A percentile compares a stretch with the other conserved stretches of the same genome.
Conservation (phyloP, 1,140 invertebrate species). For the Drosophila lini region DNA sequence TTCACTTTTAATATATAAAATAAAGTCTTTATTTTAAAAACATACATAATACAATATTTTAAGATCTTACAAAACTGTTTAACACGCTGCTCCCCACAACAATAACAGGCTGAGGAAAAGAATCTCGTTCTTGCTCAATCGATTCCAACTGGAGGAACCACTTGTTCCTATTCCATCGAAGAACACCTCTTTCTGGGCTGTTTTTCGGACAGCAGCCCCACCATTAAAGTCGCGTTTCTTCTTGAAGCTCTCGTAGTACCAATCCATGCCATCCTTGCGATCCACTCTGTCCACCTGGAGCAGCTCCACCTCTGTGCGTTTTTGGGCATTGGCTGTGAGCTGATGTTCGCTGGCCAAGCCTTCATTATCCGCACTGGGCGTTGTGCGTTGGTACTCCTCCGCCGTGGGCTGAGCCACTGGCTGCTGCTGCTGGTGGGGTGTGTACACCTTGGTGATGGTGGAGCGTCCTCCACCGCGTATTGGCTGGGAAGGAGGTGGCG, state of each 20-base stretch:
- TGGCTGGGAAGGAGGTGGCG: slow-evolving; percentile 32
- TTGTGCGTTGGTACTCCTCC: slow-evolving; percentile 81
- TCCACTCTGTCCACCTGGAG: slow-evolving; percentile 45
- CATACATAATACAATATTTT: slow-evolving; percentile 55
- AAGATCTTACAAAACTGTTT: slow-evolving; percentile 65
- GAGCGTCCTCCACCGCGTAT: slow-evolving; percentile 84
- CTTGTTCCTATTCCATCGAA: slow-evolving; percentile 29
- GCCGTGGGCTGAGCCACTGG: slow-evolving; percentile 70
- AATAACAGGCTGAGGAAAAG: slow-evolving; percentile 40
- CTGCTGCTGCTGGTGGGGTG: slow-evolving; percentile 82
- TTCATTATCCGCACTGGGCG: slow-evolving; percentile 62
- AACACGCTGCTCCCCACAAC: slow-evolving; percentile 57
- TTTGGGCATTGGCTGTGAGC: slow-evolving; percentile 59
- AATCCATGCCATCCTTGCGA: slow-evolving; percentile 86
- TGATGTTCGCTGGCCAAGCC: slow-evolving; percentile 59
- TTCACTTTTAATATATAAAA: slow-evolving; percentile 17
- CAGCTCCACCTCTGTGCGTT: slow-evolving; percentile 56
- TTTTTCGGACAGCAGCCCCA: slow-evolving; percentile 39
- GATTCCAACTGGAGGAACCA: slow-evolving; percentile 25
- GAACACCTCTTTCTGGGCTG: slow-evolving; percentile 51
- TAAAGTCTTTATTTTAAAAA: slow-evolving; percentile 43
- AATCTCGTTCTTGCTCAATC: slow-evolving; percentile 26
- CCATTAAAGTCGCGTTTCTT: slow-evolving; percentile 78
- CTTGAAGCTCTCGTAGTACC: slow-evolving; percentile 91
- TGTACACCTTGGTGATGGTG: slow-evolving; percentile 88